Conservation (phyloP, 2,113 vertebrate genomes). For the Callithrix jacchus region DNA sequence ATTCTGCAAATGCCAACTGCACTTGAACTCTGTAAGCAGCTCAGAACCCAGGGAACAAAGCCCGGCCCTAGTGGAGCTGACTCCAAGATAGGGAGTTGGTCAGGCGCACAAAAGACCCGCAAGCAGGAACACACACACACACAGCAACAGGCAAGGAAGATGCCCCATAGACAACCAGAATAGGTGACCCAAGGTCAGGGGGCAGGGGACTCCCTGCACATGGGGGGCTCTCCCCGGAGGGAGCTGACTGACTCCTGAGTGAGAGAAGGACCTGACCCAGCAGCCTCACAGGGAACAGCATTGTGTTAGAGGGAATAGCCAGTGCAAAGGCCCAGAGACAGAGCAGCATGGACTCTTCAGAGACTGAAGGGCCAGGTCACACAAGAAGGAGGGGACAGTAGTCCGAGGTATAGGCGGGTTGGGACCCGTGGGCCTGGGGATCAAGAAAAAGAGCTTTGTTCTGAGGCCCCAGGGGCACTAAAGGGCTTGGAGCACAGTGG, state of each 20-base stretch:
- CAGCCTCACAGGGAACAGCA: not conserved
- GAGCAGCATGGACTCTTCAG: not conserved
- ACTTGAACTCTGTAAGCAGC: not conserved
- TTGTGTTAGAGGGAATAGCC: not conserved
- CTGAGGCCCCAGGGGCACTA: rapidly evolving
- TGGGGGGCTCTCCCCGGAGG: not conserved
- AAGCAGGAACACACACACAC: not conserved
- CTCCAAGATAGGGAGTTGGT: not conserved
- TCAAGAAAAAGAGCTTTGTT: not conserved
- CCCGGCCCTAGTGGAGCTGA: not conserved
- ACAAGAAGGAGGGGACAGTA: rapidly evolving
- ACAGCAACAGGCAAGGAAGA: not conserved
- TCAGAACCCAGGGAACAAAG: not conserved
- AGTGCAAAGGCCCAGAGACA: not conserved
- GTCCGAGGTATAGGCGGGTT: rapidly evolving
- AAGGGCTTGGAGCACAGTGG: not conserved
- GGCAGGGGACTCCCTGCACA: not conserved
- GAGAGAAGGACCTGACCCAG: not conserved
- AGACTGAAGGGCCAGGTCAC: not conserved
- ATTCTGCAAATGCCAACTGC: not conserved
- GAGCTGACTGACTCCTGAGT: not conserved
- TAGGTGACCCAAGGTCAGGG: rapidly evolving
- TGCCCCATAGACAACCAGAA: too few species aligned
- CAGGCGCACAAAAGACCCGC: not conserved
- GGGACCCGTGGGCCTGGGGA: not conserved